Base-by-base conservation (phyloP, 1,140 invertebrate genomes). In the Chrysopa pallens region DNA sequence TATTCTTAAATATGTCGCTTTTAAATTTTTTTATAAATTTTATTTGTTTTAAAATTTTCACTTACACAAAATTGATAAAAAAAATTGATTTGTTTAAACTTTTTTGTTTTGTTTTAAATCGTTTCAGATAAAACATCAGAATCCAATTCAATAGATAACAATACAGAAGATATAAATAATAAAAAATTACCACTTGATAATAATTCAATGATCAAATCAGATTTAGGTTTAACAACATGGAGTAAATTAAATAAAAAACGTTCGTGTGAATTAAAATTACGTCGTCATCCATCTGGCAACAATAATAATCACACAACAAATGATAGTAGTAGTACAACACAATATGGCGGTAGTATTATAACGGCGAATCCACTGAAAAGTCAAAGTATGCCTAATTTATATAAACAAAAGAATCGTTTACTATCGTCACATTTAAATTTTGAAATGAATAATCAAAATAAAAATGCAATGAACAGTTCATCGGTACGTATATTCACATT, bases 191-290 rank as follows among this genome's bases (percentile, higher is more conserved):
- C 17, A 38, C 36, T 67, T 52, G 51, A 79, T 58, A 75, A 80
- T 52, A 69, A 72, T 40, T 81, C 80, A 43, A 85, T 89, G 80
- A 78, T 78, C 38, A 78, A 77, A 55, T 87, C 84, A 31, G 84
- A 88, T 56, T 78, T 78, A 42, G 77, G 77, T 48, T 70, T 72
- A 47, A 80, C 83, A 37, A 84, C 84, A 6, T 82, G 83, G 82
- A 80, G 80, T 61, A 86, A 86, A 57, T 61, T 87, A 48, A 82
- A 82, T 60, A 76, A 74, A 51, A 67, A 50, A 8, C 50, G 47
- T 44, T 56, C 59, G 42, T 60, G 42, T 54, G 68, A 56, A 42
- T 60, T 63, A 56, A 56, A 54, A 48, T 50, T 55, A n/a, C 40
- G 57, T 47, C 73, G 78, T 54, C 77, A 80, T 63, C 80, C 80